Base-by-base conservation (phyloP, 2,888 invertebrate species). In the Dusona sp. region DNA sequence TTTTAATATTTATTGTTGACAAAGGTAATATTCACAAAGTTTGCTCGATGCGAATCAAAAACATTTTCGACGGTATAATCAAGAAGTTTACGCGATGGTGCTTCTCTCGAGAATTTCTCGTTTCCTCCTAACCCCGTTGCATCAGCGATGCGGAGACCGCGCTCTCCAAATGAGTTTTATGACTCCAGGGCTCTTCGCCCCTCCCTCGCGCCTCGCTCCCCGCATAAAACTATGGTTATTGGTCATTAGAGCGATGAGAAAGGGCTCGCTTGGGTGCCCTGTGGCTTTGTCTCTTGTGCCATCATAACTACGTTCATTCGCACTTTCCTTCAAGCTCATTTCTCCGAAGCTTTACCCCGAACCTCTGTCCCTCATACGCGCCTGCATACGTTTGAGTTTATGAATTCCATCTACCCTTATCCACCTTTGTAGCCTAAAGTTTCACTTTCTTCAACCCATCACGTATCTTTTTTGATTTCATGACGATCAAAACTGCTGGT, bases 241-340 rank as follows among this genome's bases (percentile, higher is more conserved):
- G 73, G 73, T 73, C 73, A 73, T 73, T 73, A 73, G 73, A 54
- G 73, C 54, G 73, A 73, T 54, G 73, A 73, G 73, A 73, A 54
- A 73, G 73, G 54, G 51, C n/a, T 54, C 51, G 33, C 48, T 48
- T 45, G 29, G 70, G 25, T 48, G 70, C 29, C 48, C 45, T 72
- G 16, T 72, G 70, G 42, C 70, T 72, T 72, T 48, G 29, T 45
- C 70, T 45, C 29, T 25, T 33, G 16, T 48, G 45, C 48, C 70
- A 48, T n/a, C 67, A 36, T 67, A 67, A 38, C 67, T 67, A 67
- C 67, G 16, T 29, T 38, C 38, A 38, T 61, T 61, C 29, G 61
- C 61, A 72, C 70, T 51, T 45, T 72, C 25, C 29, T 42, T 22
- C 29, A 19, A 48, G 48, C 29, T 29, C 19, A 72, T 25, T 42